Evolutionary conservation across 2,113 vertebrate genomes (phyloP).

Genomic region (Leucopternis melanops): DNA sequence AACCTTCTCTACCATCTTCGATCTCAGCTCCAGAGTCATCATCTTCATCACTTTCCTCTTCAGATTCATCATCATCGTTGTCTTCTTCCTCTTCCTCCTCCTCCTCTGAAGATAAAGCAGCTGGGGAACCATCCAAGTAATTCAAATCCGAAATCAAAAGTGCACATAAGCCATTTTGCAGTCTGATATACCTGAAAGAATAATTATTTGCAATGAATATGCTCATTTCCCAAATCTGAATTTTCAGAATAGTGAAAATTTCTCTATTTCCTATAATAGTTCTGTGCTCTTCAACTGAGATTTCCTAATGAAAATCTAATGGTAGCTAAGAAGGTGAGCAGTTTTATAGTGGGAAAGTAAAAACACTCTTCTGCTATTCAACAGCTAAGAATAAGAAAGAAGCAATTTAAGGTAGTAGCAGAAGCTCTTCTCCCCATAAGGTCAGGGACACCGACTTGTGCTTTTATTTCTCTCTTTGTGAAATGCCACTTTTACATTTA

Average conservation of each 20-base stretch:
- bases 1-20: constrained; percentile 78
- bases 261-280: background rate
- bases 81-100: background rate
- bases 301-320: background rate
- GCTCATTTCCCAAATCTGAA: background rate
- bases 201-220: background rate
- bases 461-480: background rate
- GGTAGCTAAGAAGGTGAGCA: background rate
- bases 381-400: background rate
- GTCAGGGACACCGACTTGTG: background rate
- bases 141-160: constrained; percentile 92
- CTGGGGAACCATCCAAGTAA: constrained; percentile 63
- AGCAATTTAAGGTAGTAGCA: background rate
- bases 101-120: constrained; percentile 53
- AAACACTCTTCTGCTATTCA: background rate
- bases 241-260: background rate
- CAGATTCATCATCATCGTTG: background rate
- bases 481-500: background rate
- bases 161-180: constrained; percentile 86
- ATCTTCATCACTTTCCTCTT: constrained; percentile 71
- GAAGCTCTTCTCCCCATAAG: background rate
- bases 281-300: background rate
- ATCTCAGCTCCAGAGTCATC: constrained; percentile 83
- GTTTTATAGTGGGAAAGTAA: background rate
- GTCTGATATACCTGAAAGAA: constrained; percentile 81